These are phyloP conservation scores for Mohoua ochrocephala DNA, from an alignment of 2,113 vertebrate genomes.

Conservation along the genomic window DNA sequence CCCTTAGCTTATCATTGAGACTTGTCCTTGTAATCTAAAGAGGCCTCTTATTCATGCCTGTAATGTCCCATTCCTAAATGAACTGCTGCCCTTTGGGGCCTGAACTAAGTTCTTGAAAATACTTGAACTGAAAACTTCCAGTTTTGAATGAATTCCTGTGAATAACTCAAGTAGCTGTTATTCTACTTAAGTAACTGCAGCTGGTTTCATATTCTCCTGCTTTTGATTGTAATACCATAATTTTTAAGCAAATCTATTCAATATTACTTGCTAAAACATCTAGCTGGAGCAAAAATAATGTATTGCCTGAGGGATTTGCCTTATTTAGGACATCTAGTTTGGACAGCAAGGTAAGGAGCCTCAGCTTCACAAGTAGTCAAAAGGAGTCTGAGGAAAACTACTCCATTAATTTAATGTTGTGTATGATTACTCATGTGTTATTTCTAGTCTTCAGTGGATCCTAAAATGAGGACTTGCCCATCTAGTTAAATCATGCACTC, in stretches of 20 bases:
- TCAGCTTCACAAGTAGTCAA: neutral
- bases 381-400: neutral
- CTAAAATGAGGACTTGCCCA: neutral
- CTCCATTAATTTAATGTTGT: neutral
- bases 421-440: neutral
- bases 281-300: neutral
- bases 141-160: neutral
- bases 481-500: neutral
- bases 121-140: neutral
- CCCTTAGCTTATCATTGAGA: neutral
- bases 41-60: neutral
- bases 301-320: neutral
- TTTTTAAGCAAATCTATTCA: neutral
- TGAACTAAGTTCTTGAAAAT: neutral
- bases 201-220: neutral
- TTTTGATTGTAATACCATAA: neutral
- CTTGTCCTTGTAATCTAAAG: neutral
- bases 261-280: neutral
- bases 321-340: neutral
- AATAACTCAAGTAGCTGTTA: neutral
- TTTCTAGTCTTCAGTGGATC: neutral
- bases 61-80: neutral
- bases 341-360: neutral
- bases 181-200: neutral
- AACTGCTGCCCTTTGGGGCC: neutral